Evolutionary conservation across 2,113 vertebrate species (phyloP), one percentile per base, ranked within the genome.

Genomic region (Heterochromis multidens): DNA sequence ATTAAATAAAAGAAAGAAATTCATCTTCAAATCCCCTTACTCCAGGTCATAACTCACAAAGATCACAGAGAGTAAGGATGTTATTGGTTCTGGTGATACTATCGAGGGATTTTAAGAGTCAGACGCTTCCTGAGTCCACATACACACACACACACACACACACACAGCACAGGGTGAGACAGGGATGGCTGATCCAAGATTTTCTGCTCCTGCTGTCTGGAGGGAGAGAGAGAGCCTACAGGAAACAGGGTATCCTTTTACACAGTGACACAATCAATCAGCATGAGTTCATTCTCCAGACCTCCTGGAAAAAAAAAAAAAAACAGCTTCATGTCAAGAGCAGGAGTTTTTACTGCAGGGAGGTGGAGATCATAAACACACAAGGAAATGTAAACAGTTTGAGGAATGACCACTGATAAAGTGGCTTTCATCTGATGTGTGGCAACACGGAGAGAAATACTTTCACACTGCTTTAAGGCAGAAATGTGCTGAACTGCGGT

Each of bases 241-340:
- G 95, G 94, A 96, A 95, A 92, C 93, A 89, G 81, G 89, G 94
- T 94, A 94, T 96, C 95, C 84, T 93, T 95, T 96, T 96, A 95
- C 94, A 95, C 92, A 88, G 84, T 93, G 91, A 84, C 91, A 95
- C 89, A 96, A 94, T 95, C 94, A 95, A 94, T 95, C 95, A 95
- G 94, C 92, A 92, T 95, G 95, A 96, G 93, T 95, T 95, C 94
- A 94, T 93, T 92, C 91, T 92, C 80, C 90, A 92, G 89, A 89
- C 91, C 89, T 88, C 85, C 84, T 85, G 60, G 85, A 92, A 80
- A 91, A 91, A 88, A 79, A 61, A 33, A 21, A 76, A 21, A 59
- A 49, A 72, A 79, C 59, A 37, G 58, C 70, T 90, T 84, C 59
- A 63, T 52, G 58, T 91, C 77, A 90, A 63, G 76, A 82, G 86